Evolutionary conservation across 2,113 vertebrate species (phyloP), one percentile per base, ranked within the genome.

Genomic region (Tupaia tana): DNA sequence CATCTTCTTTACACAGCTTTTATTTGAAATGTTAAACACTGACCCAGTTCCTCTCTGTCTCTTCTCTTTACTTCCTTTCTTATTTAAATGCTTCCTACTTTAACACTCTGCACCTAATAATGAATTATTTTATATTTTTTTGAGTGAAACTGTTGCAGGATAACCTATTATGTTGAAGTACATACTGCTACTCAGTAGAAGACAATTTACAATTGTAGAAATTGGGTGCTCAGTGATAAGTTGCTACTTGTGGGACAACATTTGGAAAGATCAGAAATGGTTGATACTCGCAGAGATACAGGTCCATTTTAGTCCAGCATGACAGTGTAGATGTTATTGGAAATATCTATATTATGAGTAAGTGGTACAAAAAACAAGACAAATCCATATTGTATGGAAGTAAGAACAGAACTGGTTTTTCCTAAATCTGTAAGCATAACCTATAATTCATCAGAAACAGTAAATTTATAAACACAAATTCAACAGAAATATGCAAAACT

Each of bases 401-500:
- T 73, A 78, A 97, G 59, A 78, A 69, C 18, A 74, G 20, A 12
- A 54, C 67, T 94, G 79, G 58, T 24, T 87, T 95, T 87, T 61
- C 67, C 31, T 67, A 87, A 89, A 59, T 71, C 67, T 96, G 11
- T 70, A 64, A 81, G 54, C 8, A 74, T 59, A 66, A 2, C 9
- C 71, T 63, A 6, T 82, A 86, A 80, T 11, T 80, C 64, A 66
- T 31, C 61, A 95, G 71, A 75, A 88, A 19, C 16, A 97, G 86
- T 29, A 96, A 70, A 74, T 87, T 94, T 54, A 80, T 59, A 96
- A 96, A 89, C 77, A 63, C 67, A 54, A 58, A 89, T 10, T 29
- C 59, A 70, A 95, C 27, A 95, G 82, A 97, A 97, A 89, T 77
- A 90, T 61, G 63, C 43, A 79, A 96, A 91, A 95, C 22, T 88